Percentiles rank a stretch among this genome's conserved stretches.
Evolutionary conservation across 2,113 vertebrate genomes (phyloP).

Genomic region (zebrafish (Danio rerio)): GRCz12tu NC_133190.1:49486001-49486500

Average conservation of each 20-base stretch:
- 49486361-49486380: constrained; percentile 9
- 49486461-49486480: constrained; percentile 23
- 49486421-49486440: constrained; percentile 23
- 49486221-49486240: constrained; percentile 10
- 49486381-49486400: constrained; percentile 44
- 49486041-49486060: no score
- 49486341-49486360: constrained; percentile 46
- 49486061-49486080: no score
- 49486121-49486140: not conserved
- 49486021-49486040: no score
- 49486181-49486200: not conserved
- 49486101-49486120: no score
- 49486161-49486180: not conserved
- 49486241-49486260: constrained; percentile 1
- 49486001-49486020: no score
- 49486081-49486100: no score
- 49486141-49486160: not conserved
- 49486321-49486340: constrained; percentile 21
- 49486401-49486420: constrained; percentile 5
- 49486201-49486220: not conserved
- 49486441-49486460: constrained; percentile 19
- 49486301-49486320: constrained; percentile 18
- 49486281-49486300: constrained; percentile 15
- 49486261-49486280: constrained; percentile 1
- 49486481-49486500: constrained; percentile 19